Evolutionary conservation across 2,888 invertebrate genomes (phyloP).

Genomic region (Synergus itoensis): DNA sequence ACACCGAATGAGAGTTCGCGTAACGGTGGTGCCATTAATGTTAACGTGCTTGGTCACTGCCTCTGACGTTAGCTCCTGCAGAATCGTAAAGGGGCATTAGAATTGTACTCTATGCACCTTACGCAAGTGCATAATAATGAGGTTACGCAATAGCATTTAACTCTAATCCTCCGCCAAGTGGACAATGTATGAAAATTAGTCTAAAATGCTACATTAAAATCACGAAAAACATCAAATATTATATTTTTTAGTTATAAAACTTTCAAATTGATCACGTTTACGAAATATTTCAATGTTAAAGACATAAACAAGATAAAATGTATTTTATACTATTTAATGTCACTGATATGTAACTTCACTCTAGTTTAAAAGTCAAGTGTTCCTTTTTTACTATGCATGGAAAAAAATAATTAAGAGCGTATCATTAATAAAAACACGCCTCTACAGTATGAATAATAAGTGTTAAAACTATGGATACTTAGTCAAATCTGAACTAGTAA

Average conservation of each 20-base stretch:
- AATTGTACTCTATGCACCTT: neutral
- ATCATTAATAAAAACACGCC: too few species aligned
- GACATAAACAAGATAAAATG: neutral
- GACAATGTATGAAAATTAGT: neutral
- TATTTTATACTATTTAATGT: neutral
- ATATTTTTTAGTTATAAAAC: too few species aligned
- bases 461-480: too few species aligned
- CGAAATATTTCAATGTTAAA: neutral
- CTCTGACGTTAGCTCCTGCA: neutral
- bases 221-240: neutral
- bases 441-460: too few species aligned
- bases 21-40: conserved; percentile 51
- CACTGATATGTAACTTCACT: neutral
- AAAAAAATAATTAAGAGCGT: too few species aligned
- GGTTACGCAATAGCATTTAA: conserved; percentile 7
- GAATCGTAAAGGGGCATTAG: conserved; percentile 4
- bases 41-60: conserved; percentile 46
- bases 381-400: too few species aligned
- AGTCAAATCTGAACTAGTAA: too few species aligned
- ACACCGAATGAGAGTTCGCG: conserved; percentile 51
- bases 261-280: too few species aligned
- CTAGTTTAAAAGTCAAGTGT: neutral
- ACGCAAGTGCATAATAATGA: conserved; percentile 23
- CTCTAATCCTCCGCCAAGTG: neutral
- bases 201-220: neutral